These are phyloP conservation scores for Teleogryllus occipitalis DNA, from an alignment of 1,140 invertebrate genomes.

Conservation along the genomic window DNA sequence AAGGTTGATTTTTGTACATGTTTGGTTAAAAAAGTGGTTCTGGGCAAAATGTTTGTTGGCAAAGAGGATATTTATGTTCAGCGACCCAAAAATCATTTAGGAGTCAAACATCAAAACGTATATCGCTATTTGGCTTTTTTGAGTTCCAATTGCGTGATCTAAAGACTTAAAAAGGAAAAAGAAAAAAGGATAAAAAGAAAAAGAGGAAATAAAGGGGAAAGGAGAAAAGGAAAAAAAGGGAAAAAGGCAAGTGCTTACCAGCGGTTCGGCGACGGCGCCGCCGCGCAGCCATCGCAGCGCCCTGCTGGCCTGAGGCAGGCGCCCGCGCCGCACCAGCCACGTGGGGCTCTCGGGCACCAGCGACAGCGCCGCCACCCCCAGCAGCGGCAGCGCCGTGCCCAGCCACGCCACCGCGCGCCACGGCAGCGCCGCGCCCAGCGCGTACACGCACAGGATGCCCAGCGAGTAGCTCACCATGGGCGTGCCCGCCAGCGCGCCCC, in stretches of 20 bases:
- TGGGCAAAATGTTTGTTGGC: too few relatives aligned
- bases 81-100: too few relatives aligned
- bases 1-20: too few relatives aligned
- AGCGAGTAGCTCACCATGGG: constrained; percentile 59
- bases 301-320: constrained; percentile 50
- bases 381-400: constrained; percentile 47
- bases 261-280: constrained; percentile 32
- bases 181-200: too few relatives aligned
- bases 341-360: constrained; percentile 62
- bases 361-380: constrained; percentile 47
- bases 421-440: constrained; percentile 48
- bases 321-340: constrained; percentile 54
- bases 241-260: not conserved
- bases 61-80: too few relatives aligned
- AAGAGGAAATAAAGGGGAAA: too few relatives aligned
- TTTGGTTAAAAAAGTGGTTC: too few relatives aligned
- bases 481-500: constrained; percentile 54
- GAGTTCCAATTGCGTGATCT: too few relatives aligned
- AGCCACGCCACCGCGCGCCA: constrained; percentile 57
- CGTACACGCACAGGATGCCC: constrained; percentile 63
- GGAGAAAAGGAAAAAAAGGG: too few relatives aligned
- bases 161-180: too few relatives aligned
- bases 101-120: too few relatives aligned
- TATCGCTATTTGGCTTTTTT: too few relatives aligned
- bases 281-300: constrained; percentile 59